Evolutionary conservation across 23 tunicate species (phyloP).

Genomic region (Ciona savignyi): DNA sequence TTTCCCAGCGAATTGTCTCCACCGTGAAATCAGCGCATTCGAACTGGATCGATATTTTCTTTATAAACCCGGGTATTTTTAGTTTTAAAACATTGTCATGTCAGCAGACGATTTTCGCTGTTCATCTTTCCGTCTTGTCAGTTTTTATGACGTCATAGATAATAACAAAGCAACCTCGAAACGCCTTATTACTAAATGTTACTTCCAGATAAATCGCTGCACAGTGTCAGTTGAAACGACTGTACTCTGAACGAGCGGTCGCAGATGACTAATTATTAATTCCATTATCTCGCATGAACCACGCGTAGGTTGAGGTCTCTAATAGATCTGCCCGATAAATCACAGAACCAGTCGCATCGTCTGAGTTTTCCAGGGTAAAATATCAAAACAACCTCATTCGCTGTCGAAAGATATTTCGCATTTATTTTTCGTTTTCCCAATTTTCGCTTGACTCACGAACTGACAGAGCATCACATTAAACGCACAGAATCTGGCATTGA

Average conservation of each 20-base stretch:
- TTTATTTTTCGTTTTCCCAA: background rate
- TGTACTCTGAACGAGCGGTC: background rate
- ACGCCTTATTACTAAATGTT: background rate
- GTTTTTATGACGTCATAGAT: background rate
- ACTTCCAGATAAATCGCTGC: background rate
- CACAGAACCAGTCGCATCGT: background rate
- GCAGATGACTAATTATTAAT: background rate
- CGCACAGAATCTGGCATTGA: too few species aligned
- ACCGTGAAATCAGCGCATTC: background rate
- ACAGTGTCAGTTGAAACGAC: background rate
- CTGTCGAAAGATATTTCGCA: background rate
- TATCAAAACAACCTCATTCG: background rate
- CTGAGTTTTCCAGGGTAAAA: background rate
- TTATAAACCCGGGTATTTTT: background rate
- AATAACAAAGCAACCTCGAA: background rate
- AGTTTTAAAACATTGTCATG: background rate
- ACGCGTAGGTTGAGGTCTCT: background rate
- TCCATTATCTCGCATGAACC: background rate
- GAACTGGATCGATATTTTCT: background rate
- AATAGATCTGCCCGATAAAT: too few species aligned
- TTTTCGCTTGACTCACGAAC: background rate
- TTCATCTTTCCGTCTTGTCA: background rate
- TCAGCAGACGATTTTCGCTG: background rate
- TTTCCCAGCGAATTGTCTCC: background rate
- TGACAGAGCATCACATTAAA: background rate